Evolutionary conservation across 2,797 vertebrate species (phyloP), one percentile per base, ranked within the genome.

Genomic region (Bovichtus diacanthus): DNA sequence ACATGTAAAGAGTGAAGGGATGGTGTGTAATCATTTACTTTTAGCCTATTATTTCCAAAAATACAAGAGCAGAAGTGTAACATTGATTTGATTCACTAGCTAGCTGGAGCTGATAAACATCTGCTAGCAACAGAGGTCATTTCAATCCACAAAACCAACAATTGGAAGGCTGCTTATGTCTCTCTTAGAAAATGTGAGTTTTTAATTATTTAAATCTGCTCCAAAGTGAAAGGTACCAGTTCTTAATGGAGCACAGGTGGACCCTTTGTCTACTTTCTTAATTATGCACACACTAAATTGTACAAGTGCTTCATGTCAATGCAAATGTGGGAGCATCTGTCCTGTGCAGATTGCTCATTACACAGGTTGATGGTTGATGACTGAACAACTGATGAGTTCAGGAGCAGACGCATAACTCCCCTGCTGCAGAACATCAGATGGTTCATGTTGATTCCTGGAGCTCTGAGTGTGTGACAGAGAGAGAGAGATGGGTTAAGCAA

Each of bases 311-410:
- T 41, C 38, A 44, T 15, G 27, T 25, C 13, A 19, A 6, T 36
- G 36, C 50, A 49, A 29, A 36, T 51, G n/a, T 11, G n/a, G 4
- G 27, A 76, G 41, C 73, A 71, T 76, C 78, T 62, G 78, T 49
- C 41, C 34, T 41, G 6, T 54, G 25, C 41, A 58, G 44, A 75
- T 75, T 43, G 47, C 61, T 50, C 56, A 50, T 67, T 68, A 71
- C 56, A 31, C 50, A 53, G 51, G 51, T 29, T 51, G 54, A 62
- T 72, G 50, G 62, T 53, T 51, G 72, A 70, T 72, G 74, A 76
- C 54, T 41, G 56, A 63, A 60, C 78, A 16, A 23, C 70, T 39
- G 62, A 81, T 60, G 41, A 71, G 69, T 69, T 74, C 25, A 8
- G 43, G 53, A 65, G 31, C 53, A 51, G 69, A 50, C 44, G 39